These are phyloP conservation scores for Epinephelus malabaricus DNA, from an alignment of 2,797 vertebrate species.

Conservation along the genomic window DNA sequence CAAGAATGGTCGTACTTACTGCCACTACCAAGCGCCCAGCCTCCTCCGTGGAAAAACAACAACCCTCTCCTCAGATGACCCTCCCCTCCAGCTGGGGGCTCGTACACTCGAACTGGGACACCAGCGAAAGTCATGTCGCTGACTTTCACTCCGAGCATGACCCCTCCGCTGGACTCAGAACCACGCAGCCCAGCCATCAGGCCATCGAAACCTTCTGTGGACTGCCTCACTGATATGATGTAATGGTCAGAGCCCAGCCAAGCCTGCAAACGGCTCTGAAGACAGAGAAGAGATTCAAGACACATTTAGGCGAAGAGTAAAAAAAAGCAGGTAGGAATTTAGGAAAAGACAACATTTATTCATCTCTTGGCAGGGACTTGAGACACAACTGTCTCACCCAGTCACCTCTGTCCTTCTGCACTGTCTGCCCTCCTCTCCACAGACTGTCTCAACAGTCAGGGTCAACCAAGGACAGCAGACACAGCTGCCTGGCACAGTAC, in stretches of 20 bases:
- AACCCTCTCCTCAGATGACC: slow-evolving; percentile 88
- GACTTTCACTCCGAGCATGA: slow-evolving; percentile 81
- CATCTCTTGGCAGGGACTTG: not conserved
- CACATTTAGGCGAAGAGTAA: not conserved
- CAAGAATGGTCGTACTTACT: slow-evolving; percentile 84
- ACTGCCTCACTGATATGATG: slow-evolving; percentile 79
- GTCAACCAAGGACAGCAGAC: slow-evolving; percentile 28
- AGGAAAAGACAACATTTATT: not conserved
- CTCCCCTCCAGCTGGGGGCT: slow-evolving; percentile 82
- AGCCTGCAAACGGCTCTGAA: slow-evolving; percentile 87
- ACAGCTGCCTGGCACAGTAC: not conserved
- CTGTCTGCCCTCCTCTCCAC: slow-evolving; percentile 25
- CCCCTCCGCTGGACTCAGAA: slow-evolving; percentile 49
- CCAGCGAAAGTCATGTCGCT: slow-evolving; percentile 89
- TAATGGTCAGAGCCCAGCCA: slow-evolving; percentile 88
- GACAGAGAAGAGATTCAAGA: not conserved
- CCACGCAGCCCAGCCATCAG: slow-evolving; percentile 61
- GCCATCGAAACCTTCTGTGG: slow-evolving; percentile 76
- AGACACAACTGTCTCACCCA: slow-evolving; percentile 23
- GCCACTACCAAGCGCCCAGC: slow-evolving; percentile 92
- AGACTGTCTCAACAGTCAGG: slow-evolving; percentile 30
- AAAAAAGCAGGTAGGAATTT: not conserved
- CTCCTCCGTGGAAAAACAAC: slow-evolving; percentile 93
- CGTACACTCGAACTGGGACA: slow-evolving; percentile 91
- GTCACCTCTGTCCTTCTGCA: slow-evolving; percentile 43